Evolutionary conservation across 2,888 invertebrate genomes (phyloP).

Genomic region (Aricia artaxerxes): DNA sequence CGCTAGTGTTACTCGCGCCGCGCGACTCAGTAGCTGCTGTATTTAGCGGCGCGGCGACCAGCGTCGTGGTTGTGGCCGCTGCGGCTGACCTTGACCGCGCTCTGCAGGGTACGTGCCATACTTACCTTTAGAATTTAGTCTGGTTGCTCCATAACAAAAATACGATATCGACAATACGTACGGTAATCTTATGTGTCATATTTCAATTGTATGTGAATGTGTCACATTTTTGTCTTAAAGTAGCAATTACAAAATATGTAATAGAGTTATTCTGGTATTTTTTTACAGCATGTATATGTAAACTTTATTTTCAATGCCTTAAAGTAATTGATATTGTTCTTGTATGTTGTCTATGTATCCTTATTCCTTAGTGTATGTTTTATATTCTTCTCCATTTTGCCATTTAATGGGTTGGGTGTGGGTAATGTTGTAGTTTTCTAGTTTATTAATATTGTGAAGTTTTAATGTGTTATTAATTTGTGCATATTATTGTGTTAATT

Average conservation of each 20-base stretch:
- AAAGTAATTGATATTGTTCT: too few species aligned
- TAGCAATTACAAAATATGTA: too few species aligned
- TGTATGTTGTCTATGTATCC: too few species aligned
- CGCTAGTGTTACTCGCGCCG: conserved; percentile 85
- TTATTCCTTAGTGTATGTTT: neutral
- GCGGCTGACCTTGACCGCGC: conserved; percentile 81
- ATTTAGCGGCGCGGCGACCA: conserved; percentile 82
- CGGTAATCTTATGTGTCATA: too few species aligned
- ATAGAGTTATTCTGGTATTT: too few species aligned
- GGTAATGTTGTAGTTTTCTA: neutral
- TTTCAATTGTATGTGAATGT: too few species aligned
- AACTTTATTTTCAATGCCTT: too few species aligned
- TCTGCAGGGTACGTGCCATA: conserved; percentile 64
- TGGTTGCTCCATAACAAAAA: too few species aligned
- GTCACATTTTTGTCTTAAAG: too few species aligned
- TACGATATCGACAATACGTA: too few species aligned
- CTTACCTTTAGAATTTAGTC: neutral
- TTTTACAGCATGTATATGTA: too few species aligned
- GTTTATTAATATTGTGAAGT: neutral
- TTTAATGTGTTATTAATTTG: neutral
- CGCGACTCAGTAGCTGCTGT: conserved; percentile 84
- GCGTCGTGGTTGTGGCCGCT: conserved; percentile 81
- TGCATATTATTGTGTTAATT: neutral
- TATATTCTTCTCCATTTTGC: neutral
- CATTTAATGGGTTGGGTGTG: neutral